Conservation (phyloP, 2,797 vertebrate genomes). For the Galaxias olidus region DNA sequence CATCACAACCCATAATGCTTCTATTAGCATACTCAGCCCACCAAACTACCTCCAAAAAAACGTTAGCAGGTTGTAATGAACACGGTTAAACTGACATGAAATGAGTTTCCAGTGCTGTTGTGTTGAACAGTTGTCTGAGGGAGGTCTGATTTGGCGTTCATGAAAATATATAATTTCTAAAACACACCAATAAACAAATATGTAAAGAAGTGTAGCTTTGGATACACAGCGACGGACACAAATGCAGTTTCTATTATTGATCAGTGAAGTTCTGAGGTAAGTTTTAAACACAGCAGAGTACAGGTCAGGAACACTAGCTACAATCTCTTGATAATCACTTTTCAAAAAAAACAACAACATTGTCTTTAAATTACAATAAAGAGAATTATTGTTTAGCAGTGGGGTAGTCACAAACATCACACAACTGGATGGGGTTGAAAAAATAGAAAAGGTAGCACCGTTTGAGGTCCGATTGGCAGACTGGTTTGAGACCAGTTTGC, state of each 20-base stretch:
- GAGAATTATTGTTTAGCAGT: conserved; percentile 54
- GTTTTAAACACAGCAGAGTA: conserved; percentile 64
- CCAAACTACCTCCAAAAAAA: too few relatives aligned
- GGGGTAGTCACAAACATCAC: conserved; percentile 66
- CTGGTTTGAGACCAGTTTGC: conserved; percentile 77
- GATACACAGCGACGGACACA: background rate
- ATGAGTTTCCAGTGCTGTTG: too few relatives aligned
- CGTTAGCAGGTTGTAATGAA: too few relatives aligned
- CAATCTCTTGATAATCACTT: conserved; percentile 71
- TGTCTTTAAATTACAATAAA: conserved; percentile 62
- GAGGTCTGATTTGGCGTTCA: too few relatives aligned
- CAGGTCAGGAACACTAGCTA: conserved; percentile 68
- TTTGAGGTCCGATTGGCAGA: conserved; percentile 81
- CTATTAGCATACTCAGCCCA: too few relatives aligned
- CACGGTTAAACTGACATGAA: too few relatives aligned
- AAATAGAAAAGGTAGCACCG: conserved; percentile 83
- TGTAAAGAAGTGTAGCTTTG: too few relatives aligned
- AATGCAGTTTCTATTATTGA: conserved; percentile 64
- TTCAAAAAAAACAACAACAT: conserved; percentile 59
- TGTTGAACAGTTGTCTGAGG: too few relatives aligned
- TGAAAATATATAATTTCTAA: too few relatives aligned
- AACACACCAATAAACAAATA: too few relatives aligned
- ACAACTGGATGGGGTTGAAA: conserved; percentile 68
- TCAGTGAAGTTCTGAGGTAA: conserved; percentile 70
- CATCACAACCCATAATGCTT: too few relatives aligned